Base-by-base conservation (phyloP, 2,797 vertebrate species). In the Hybognathus amarus region DNA sequence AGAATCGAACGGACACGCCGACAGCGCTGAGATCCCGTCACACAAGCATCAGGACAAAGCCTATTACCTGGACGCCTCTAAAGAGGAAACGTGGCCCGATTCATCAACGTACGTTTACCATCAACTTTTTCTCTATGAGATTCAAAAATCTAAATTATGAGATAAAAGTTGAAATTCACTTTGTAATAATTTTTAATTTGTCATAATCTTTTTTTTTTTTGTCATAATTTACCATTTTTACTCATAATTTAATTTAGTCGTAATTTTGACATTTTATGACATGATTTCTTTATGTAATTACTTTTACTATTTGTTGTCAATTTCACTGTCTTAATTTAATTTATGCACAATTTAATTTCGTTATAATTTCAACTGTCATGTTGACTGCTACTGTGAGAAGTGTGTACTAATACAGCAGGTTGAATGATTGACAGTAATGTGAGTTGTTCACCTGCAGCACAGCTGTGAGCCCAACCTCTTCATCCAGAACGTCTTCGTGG, bases 391-490 rank as follows among this genome's bases (percentile, higher is more conserved):
- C 30, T 30, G 30, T 30, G 52, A 10, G 8, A 9, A 6, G 8
- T 1, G 50, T 50, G 52, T 3, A 54, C 1, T 54, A 22, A 54
- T 18, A 7, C 17, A 6, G 1, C 15, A 6, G 50, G 7, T 20
- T 15, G 1, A 12, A 13, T 66, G 61, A 77, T 45, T 52, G n/a
- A 68, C 17, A 20, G n/a, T 33, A 10, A 22, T n/a, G 1, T 22
- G 5, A 70, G 24, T 38, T 4, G 73, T 22, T 87, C 12, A 52
- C 15, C 2, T 83, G 52, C 95, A 99, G 97, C 97, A 97, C 91
- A 98, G 97, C 90, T 98, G 96, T 88, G 93, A 91, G 80, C 97
- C 97, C 0, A 99, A 98, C 92, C 95, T 99, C 38, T 97, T 97
- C 88, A 90, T 96, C 54, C 98, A 99, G 92, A 97, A 96, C 2